Conservation (phyloP, 2,888 invertebrate species). For the Reticulitermes lucifugus region DNA sequence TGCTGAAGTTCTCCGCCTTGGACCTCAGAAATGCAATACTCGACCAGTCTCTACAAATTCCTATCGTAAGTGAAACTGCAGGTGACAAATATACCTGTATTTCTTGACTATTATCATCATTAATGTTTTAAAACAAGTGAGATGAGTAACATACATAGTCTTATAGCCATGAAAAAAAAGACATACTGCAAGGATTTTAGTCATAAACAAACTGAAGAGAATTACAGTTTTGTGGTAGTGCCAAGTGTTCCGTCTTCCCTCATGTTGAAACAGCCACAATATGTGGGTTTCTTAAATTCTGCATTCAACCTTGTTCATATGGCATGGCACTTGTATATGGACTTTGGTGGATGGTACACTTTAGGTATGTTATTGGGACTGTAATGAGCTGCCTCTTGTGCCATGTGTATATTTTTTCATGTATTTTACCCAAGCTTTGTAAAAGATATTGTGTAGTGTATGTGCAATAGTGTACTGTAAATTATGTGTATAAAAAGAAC, state of each 20-base stretch:
- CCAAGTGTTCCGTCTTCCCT: conserved; percentile 42
- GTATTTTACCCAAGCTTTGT: conserved; percentile 26
- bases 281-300: neutral
- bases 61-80: conserved; percentile 6
- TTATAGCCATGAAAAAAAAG: neutral
- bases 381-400: conserved; percentile 38
- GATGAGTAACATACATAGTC: neutral
- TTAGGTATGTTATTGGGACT: neutral
- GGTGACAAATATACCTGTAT: neutral
- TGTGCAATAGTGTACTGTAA: conserved; percentile 16
- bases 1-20: conserved; percentile 77
- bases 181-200: conserved; percentile 10
- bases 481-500: conserved; percentile 26
- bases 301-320: conserved; percentile 11
- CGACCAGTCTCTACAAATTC: conserved; percentile 22
- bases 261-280: neutral
- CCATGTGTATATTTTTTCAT: conserved; percentile 40
- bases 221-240: conserved; percentile 30
- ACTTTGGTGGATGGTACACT: neutral
- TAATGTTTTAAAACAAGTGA: neutral
- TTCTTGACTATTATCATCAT: neutral
- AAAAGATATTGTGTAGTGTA: conserved; percentile 26
- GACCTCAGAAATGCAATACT: conserved; percentile 50
- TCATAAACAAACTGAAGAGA: neutral
- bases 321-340: conserved; percentile 12